Conservation (phyloP, 2,888 invertebrate species). For the Tetrapedia diversipes region DNA sequence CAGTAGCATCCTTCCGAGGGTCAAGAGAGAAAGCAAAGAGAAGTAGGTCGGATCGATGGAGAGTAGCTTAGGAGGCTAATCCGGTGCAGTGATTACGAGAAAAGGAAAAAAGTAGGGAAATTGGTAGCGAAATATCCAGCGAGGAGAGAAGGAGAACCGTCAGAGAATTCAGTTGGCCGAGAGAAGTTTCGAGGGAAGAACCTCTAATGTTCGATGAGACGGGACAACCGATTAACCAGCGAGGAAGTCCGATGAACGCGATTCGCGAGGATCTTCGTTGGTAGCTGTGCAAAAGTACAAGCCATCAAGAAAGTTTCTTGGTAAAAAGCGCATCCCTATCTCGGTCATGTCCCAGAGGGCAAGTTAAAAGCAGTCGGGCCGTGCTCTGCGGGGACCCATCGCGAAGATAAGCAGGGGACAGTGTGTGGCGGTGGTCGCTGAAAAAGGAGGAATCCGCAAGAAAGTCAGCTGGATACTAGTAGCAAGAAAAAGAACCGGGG, state of each 20-base stretch:
- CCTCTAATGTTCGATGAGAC: constrained; percentile 17
- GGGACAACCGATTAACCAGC: too few species aligned
- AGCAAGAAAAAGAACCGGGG: too few species aligned
- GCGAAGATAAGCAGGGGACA: constrained; percentile 19
- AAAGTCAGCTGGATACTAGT: too few species aligned
- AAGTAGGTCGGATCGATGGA: constrained; percentile 34
- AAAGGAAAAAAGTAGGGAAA: too few species aligned
- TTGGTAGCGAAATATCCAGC: not conserved
- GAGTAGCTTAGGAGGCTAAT: constrained; percentile 25
- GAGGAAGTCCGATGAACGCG: not conserved
- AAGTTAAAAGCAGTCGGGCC: constrained; percentile 27
- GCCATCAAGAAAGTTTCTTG: not conserved
- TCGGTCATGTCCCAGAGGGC: not conserved
- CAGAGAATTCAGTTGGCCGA: too few species aligned
- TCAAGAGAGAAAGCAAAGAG: not conserved
- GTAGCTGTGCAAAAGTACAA: not conserved
- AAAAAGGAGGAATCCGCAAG: not conserved
- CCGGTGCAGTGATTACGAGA: constrained; percentile 1
- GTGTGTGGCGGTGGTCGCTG: not conserved
- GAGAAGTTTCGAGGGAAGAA: too few species aligned
- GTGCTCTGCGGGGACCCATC: not conserved
- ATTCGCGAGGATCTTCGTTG: not conserved
- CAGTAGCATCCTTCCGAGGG: not conserved
- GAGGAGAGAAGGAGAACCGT: not conserved
- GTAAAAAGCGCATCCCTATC: constrained; percentile 17